These are phyloP conservation scores for Ondatra zibethicus DNA, from an alignment of 2,113 vertebrate genomes.

Conservation along the genomic window DNA sequence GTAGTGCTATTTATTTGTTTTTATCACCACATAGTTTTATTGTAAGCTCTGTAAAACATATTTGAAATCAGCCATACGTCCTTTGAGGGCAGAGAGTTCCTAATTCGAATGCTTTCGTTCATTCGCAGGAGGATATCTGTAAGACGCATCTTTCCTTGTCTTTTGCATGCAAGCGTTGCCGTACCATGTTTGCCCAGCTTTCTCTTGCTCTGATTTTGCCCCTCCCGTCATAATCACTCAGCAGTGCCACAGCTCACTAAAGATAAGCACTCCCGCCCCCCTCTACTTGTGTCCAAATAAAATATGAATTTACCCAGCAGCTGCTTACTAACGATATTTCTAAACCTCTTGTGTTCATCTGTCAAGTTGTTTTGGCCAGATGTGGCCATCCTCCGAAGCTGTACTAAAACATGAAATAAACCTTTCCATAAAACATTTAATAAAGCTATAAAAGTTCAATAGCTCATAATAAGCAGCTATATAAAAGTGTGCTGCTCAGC, in stretches of 20 bases:
- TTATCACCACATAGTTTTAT: constrained; percentile 1
- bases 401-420: constrained; percentile 73
- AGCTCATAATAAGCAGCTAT: constrained; percentile 54
- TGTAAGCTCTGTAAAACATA: constrained; percentile 13
- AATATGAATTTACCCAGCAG: constrained; percentile 55
- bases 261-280: not conserved
- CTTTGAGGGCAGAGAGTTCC: not conserved
- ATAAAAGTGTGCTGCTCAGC: constrained; percentile 63
- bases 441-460: constrained; percentile 74
- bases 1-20: not conserved
- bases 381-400: constrained; percentile 24
- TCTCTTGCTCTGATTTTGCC: not conserved
- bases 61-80: not conserved
- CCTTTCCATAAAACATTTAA: constrained; percentile 75
- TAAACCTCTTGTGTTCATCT: constrained; percentile 71
- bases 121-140: not conserved
- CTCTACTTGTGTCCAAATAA: constrained; percentile 21
- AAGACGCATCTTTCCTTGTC: not conserved
- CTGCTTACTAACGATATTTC: constrained; percentile 58
- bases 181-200: not conserved
- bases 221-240: too few relatives aligned
- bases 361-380: constrained; percentile 11
- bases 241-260: not conserved
- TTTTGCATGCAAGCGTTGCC: not conserved
- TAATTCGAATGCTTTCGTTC: constrained; percentile 24